Base-by-base conservation (phyloP, 2,888 invertebrate species). In the Ganaspis brasiliensis region DNA sequence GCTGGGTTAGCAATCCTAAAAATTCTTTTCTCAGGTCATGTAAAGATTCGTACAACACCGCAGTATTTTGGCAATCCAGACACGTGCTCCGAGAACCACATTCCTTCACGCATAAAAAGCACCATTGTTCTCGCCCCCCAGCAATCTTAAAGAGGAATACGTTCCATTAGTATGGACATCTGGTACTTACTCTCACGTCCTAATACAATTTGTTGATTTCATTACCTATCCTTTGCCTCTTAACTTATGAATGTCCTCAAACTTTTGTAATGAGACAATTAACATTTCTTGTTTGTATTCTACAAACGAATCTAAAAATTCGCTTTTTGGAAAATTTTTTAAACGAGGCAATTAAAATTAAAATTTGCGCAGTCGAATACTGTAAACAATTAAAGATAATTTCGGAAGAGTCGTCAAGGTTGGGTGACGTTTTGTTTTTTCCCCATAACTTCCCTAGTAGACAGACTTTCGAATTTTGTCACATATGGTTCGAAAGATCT, bases 151-250 rank as follows among this genome's bases (percentile, higher is more conserved):
- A 67, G 45, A 67, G 67, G 63, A 63, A 45, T 40, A 45, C 40
- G 63, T 67, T 24, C 45, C 67, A 67, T 67, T 67, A 67, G 67
- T 67, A 67, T 67, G 67, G 67, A 67, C 40, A 19, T 67, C 40
- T 24, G 67, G 45, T 0, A 16, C 37, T 67, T 45, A 21, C 67
- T 40, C 67, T 67, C 45, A 67, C 26, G 67, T 67, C 40, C n/a
- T 45, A 67, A 67, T 67, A 40, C 67, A 67, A 67, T 67, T 67
- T 67, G 67, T 67, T 67, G 45, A 67, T 67, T 67, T 45, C 67
- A 67, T 67, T 45, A 67, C 40, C 67, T 24, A 67, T n/a, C 45
- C n/a, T 67, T 45, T 67, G 24, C 67, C n/a, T 45, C 24, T 40
- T 45, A 67, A 67, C 40, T 5, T 24, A 14, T 45, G 67, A 24